Conservation (phyloP, 2,113 vertebrate species). For the Hydropotes inermis region DNA sequence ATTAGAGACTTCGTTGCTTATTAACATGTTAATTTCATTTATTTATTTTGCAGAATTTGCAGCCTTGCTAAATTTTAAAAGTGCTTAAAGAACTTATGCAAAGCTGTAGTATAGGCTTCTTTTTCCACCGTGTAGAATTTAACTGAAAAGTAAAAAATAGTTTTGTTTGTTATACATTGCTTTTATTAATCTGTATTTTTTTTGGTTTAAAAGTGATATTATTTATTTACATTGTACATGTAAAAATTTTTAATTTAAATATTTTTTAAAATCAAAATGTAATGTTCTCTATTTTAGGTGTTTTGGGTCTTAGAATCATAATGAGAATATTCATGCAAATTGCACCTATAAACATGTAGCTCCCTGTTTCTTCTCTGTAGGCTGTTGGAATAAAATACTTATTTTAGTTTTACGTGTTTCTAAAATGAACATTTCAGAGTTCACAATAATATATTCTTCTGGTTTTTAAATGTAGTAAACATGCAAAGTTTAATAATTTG, state of each 20-base stretch:
- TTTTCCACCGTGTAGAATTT: constrained; percentile 34
- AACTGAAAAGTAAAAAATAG: constrained; percentile 18
- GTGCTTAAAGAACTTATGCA: constrained; percentile 20
- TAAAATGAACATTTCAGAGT: constrained; percentile 69
- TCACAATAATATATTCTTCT: constrained; percentile 36
- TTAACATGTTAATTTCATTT: background rate
- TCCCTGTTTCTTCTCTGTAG: constrained; percentile 33
- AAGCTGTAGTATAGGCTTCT: background rate
- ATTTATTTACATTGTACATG: constrained; percentile 66
- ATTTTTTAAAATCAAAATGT: constrained; percentile 53
- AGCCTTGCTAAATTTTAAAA: constrained; percentile 37
- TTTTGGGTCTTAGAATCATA: constrained; percentile 46
- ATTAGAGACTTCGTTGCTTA: background rate
- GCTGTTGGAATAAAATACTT: background rate
- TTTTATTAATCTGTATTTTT: constrained; percentile 34
- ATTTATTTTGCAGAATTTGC: constrained; percentile 33
- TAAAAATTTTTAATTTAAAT: constrained; percentile 51
- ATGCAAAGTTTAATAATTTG: background rate
- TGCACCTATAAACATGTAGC: background rate
- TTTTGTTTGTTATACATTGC: background rate
- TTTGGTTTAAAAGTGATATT: constrained; percentile 40
- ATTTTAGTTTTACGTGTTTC: constrained; percentile 57
- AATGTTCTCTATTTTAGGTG: constrained; percentile 25
- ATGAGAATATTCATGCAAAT: constrained; percentile 24
- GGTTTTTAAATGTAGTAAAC: constrained; percentile 44